Evolutionary conservation across 2,888 invertebrate species (phyloP).

Genomic region (Apamea monoglypha): DNA sequence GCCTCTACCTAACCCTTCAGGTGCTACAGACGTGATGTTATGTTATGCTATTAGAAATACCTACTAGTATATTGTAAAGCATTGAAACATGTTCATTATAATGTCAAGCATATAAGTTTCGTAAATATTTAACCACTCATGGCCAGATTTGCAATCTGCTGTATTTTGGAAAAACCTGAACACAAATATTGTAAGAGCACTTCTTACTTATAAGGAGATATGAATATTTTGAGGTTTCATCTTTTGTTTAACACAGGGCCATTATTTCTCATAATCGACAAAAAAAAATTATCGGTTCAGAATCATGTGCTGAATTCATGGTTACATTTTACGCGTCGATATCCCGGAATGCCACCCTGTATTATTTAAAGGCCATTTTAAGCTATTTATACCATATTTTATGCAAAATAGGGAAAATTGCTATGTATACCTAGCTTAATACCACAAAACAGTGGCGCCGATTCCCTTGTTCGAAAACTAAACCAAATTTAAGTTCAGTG

Average conservation of each 20-base stretch:
- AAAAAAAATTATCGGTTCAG: no score
- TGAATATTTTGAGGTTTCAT: neutral
- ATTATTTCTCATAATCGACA: no score
- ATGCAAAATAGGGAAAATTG: neutral
- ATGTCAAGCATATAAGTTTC: slow-evolving; percentile 47
- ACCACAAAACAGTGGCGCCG: no score
- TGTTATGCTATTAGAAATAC: neutral
- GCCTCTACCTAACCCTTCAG: neutral
- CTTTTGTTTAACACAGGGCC: neutral
- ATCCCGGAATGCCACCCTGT: neutral
- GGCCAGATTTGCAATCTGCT: slow-evolving; percentile 37
- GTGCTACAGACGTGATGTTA: neutral
- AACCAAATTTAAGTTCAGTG: no score
- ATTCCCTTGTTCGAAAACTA: no score
- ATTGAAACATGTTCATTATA: slow-evolving; percentile 22
- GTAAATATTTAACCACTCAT: slow-evolving; percentile 38
- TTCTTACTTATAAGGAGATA: slow-evolving; percentile 7
- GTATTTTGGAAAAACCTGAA: slow-evolving; percentile 53
- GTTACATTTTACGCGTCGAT: neutral
- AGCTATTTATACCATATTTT: neutral
- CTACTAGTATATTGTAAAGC: neutral
- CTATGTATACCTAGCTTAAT: no score
- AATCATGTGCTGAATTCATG: neutral
- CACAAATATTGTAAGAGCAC: slow-evolving; percentile 9
- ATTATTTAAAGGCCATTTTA: neutral